Percentiles rank a stretch among this genome's conserved stretches.
These are phyloP conservation scores for Xerus inauris DNA, from an alignment of 2,113 vertebrate genomes.

Conservation along the genomic window DNA sequence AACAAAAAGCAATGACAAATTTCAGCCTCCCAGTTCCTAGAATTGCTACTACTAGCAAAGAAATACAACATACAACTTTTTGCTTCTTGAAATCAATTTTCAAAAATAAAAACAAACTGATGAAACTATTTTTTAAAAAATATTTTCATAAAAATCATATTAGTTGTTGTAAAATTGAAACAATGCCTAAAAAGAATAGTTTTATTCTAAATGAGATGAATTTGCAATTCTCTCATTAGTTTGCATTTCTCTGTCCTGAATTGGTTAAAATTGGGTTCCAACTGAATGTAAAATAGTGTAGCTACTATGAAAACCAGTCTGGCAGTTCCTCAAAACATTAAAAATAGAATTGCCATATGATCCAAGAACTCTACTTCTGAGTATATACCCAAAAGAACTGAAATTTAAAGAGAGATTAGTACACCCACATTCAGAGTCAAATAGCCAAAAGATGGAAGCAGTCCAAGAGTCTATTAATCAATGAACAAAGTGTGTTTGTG, in stretches of 20 bases:
- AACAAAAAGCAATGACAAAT: slow-evolving; percentile 50
- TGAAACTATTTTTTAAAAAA: not conserved
- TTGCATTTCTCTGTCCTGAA: not conserved
- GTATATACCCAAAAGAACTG: not conserved
- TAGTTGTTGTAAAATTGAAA: slow-evolving; percentile 40
- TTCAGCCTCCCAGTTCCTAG: not conserved
- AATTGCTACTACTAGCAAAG: slow-evolving; percentile 29
- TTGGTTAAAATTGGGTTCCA: not conserved
- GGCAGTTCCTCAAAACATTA: not conserved
- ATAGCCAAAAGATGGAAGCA: not conserved
- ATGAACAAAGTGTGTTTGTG: not conserved
- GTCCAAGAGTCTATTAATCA: not conserved
- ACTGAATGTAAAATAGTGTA: not conserved
- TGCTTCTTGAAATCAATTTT: slow-evolving; percentile 22
- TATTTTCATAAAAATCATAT: slow-evolving; percentile 21
- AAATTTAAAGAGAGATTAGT: not conserved
- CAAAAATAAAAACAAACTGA: slow-evolving; percentile 8
- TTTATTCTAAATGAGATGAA: slow-evolving; percentile 20
- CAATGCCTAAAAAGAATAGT: not conserved
- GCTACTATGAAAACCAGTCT: not conserved
- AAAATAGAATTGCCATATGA: not conserved
- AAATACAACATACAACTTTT: not conserved
- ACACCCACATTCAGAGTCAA: slow-evolving; percentile 1
- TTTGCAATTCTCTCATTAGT: not conserved
- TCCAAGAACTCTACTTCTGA: not conserved